Evolutionary conservation across 2,888 invertebrate species (phyloP).

Genomic region (Lordiphosa fenestrarum): DNA sequence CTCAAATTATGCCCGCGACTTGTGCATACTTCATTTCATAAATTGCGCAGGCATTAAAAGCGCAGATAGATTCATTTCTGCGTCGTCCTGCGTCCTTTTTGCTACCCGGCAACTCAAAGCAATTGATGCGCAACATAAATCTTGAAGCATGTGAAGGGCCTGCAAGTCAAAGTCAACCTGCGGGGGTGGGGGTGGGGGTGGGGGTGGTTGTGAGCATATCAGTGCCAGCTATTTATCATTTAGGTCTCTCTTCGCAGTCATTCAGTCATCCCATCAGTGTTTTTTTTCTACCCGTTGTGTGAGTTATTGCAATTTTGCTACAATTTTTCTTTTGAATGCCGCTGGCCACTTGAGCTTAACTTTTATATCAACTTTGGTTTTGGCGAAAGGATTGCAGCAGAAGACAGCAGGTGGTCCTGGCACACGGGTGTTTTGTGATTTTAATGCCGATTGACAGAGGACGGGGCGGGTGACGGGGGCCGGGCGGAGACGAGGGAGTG

Average conservation of each 20-base stretch:
- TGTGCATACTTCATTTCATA: conserved; percentile 72
- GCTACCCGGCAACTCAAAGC: conserved; percentile 24
- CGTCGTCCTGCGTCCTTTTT: not conserved
- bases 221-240: conserved; percentile 36
- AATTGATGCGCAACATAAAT: conserved; percentile 70
- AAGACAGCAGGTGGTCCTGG: conserved; percentile 47
- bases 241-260: conserved; percentile 16
- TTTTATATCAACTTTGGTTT: conserved; percentile 46
- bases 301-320: conserved; percentile 73
- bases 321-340: conserved; percentile 65
- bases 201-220: conserved; percentile 23
- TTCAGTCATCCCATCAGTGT: conserved; percentile 47
- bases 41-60: conserved; percentile 73
- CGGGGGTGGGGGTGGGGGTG: not conserved
- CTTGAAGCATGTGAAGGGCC: conserved; percentile 60
- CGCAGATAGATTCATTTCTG: conserved; percentile 46
- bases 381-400: conserved; percentile 51
- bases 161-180: conserved; percentile 33
- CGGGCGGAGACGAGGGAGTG: conserved; percentile 13
- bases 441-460: conserved; percentile 69
- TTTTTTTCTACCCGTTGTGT: conserved; percentile 40
- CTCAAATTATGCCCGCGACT: conserved; percentile 33
- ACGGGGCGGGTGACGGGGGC: conserved; percentile 43
- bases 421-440: conserved; percentile 64
- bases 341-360: conserved; percentile 56